These are phyloP conservation scores for Lepas anatifera DNA, from an alignment of 2,888 invertebrate genomes.

Conservation along the genomic window DNA sequence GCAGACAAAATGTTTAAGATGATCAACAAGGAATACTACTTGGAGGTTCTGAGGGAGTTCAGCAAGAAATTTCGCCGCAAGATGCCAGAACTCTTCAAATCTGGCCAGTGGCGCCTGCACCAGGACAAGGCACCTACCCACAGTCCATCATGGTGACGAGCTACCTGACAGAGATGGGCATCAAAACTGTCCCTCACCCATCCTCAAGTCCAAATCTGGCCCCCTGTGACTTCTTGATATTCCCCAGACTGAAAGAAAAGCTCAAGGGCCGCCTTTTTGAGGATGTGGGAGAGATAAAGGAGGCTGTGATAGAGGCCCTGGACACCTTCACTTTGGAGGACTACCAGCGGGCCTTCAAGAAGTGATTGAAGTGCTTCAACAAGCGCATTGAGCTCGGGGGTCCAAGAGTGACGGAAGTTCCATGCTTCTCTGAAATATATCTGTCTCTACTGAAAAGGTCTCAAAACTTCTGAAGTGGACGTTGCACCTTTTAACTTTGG, in stretches of 20 bases:
- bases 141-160: background rate
- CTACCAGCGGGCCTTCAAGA: background rate
- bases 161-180: no score
- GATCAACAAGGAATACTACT: no score
- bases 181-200: background rate
- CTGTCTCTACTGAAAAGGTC: no score
- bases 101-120: conserved; percentile 12
- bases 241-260: background rate
- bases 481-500: no score
- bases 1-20: background rate
- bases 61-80: no score
- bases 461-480: no score
- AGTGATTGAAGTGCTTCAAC: background rate
- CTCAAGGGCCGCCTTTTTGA: conserved; percentile 7
- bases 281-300: conserved; percentile 10
- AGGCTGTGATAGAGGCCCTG: conserved; percentile 14
- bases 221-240: conserved; percentile 10
- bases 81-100: no score
- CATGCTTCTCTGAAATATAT: no score
- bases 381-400: background rate
- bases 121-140: conserved; percentile 8
- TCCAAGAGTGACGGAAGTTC: background rate
- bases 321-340: conserved; percentile 17
- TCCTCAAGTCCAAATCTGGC: background rate
- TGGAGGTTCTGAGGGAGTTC: no score